Evolutionary conservation across 2,888 invertebrate genomes (phyloP).

Genomic region (Creontiades dilutus): DNA sequence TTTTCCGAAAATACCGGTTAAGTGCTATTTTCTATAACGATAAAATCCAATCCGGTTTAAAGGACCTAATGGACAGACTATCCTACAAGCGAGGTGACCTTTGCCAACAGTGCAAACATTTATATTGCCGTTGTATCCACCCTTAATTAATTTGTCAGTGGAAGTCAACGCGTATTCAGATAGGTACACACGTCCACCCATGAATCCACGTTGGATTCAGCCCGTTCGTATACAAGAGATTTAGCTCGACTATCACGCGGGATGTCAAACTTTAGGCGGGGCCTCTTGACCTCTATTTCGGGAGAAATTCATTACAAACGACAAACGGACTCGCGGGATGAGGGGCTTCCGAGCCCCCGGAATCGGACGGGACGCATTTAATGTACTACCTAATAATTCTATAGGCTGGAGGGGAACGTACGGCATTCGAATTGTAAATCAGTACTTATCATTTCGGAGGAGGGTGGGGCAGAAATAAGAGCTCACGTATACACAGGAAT

Average conservation of each 20-base stretch:
- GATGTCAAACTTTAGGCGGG: not conserved
- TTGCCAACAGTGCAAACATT: too few species aligned
- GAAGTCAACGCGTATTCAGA: too few species aligned
- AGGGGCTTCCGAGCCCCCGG: not conserved
- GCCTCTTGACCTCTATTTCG: slow-evolving; percentile 10
- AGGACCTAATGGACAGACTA: too few species aligned
- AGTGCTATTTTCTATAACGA: too few species aligned
- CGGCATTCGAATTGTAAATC: slow-evolving; percentile 67
- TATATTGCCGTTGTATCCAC: too few species aligned
- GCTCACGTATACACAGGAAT: slow-evolving; percentile 46
- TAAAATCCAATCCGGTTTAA: too few species aligned
- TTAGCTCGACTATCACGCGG: not conserved
- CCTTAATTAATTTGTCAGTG: too few species aligned
- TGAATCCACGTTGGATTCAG: too few species aligned
- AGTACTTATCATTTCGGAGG: slow-evolving; percentile 54
- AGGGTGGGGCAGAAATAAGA: slow-evolving; percentile 41
- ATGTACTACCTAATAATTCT: slow-evolving; percentile 61
- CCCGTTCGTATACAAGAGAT: too few species aligned
- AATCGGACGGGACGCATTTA: slow-evolving; percentile 38
- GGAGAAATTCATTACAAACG: slow-evolving; percentile 48
- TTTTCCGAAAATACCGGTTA: too few species aligned
- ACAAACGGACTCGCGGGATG: slow-evolving; percentile 21
- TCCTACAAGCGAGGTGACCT: too few species aligned
- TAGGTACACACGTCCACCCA: too few species aligned
- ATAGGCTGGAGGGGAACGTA: slow-evolving; percentile 1